Conservation (phyloP, 2,888 invertebrate genomes). For the Cheilosia vulpina region DNA sequence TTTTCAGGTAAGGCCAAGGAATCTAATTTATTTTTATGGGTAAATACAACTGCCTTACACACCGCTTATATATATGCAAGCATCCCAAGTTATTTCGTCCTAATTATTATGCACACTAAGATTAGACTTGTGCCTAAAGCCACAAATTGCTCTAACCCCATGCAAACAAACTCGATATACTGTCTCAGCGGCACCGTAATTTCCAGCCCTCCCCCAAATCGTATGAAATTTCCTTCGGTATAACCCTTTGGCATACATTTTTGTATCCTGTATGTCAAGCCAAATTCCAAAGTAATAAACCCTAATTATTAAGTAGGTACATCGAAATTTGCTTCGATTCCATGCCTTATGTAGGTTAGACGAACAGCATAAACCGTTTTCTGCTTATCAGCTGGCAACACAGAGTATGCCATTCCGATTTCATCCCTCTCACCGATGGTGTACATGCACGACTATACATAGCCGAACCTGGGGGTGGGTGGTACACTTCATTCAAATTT, state of each 20-base stretch:
- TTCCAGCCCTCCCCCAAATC: constrained; percentile 6
- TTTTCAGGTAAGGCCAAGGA: constrained; percentile 46
- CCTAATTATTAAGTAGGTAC: constrained; percentile 37
- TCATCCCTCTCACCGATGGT: constrained; percentile 7
- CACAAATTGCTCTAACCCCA: constrained; percentile 18
- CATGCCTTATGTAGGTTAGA: constrained; percentile 6
- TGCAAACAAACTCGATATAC: neutral
- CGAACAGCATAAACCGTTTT: constrained; percentile 3
- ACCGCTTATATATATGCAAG: neutral
- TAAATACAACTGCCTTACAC: constrained; percentile 5
- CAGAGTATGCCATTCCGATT: constrained; percentile 23
- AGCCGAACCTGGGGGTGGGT: constrained; percentile 11
- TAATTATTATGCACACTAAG: constrained; percentile 21
- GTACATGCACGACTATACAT: neutral
- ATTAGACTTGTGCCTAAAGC: constrained; percentile 21
- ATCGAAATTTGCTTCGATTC: constrained; percentile 6
- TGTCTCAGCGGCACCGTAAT: constrained; percentile 16
- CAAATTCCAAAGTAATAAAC: constrained; percentile 39
- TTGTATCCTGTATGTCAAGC: constrained; percentile 20
- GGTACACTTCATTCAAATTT: constrained; percentile 57
- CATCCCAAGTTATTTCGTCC: neutral
- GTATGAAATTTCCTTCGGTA: neutral
- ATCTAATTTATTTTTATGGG: constrained; percentile 31
- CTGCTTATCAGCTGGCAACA: constrained; percentile 35
- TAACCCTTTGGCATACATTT: constrained; percentile 17